phyloP scores from a whole-genome alignment of 2,113 vertebrate species.

The Lichenostomus cassidix region DNA sequence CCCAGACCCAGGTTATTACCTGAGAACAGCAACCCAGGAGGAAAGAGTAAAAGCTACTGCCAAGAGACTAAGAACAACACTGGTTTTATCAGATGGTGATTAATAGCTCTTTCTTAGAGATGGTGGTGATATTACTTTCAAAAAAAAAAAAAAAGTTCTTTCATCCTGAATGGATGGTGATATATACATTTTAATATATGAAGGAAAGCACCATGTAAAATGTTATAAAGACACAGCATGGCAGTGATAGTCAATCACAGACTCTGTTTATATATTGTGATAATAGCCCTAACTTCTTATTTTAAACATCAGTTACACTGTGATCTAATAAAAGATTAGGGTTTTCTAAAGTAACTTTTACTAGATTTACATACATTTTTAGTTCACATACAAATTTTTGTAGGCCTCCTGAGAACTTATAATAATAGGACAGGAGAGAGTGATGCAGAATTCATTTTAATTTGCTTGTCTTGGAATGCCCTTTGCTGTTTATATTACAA shows the following conservation, averaged over 20 bases:
- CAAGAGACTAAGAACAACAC: not conserved
- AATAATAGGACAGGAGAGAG: conserved; percentile 62
- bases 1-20: not conserved
- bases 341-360: conserved; percentile 32
- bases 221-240: not conserved
- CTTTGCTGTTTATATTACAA: conserved; percentile 54
- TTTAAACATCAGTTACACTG: conserved; percentile 12
- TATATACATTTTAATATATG: not conserved
- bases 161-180: not conserved
- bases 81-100: conserved; percentile 12
- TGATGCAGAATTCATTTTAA: conserved; percentile 64
- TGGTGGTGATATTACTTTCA: not conserved
- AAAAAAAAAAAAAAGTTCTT: not conserved
- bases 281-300: conserved; percentile 10
- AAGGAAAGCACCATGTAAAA: not conserved
- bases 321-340: conserved; percentile 51
- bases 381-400: conserved; percentile 51
- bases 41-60: conserved; percentile 3
- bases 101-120: not conserved
- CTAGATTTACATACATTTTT: conserved; percentile 30
- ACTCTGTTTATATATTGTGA: conserved; percentile 1
- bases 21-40: conserved; percentile 2
- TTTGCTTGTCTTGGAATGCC: conserved; percentile 66
- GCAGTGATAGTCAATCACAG: not conserved
- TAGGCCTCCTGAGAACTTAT: conserved; percentile 30